Base-by-base conservation (phyloP, 1,140 invertebrate genomes). In the Aphelenchoides fujianensis region DNA sequence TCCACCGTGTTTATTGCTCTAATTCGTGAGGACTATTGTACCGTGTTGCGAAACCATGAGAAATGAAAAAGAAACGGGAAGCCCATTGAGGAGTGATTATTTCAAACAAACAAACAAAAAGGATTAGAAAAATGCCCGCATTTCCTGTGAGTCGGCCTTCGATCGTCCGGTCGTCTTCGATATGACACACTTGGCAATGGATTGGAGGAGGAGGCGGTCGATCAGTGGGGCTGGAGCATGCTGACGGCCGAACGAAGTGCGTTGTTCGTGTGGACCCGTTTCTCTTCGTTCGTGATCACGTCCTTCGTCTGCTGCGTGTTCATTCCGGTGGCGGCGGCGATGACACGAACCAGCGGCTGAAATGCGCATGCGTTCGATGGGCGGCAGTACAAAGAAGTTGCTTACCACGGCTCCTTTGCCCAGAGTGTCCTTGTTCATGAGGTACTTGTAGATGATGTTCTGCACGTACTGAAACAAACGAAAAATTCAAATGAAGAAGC, bases 361-460 rank as follows among this genome's bases (percentile, higher is more conserved):
- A 30, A 66, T 35, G 37, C n/a, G 1, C 2, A 36, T 36, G 23
- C 30, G 12, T 66, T 66, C 1, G 37, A 61, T 1, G n/a, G 1
- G 16, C 34, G 16, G 36, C 31, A 35, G 31, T 53, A 30, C 1
- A 63, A 52, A 61, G n/a, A 1, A 41, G n/a, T n/a, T n/a, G n/a
- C 59, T 61, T 61, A 61, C 59, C 16, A 66, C 32, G 30, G 63
- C 63, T 0, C 63, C 63, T 66, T 66, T 66, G 9, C 63, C 63
- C 16, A 66, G 3, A 27, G 31, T 66, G 53, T 66, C 63, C 53
- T 37, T 66, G 1, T 34, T 32, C 7, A 37, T 66, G 16, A 66
- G 16, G 63, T 66, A 66, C 34, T 66, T 66, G 63, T 36, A 66
- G 0, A 66, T 48, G 36, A 66, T 66, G 31, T 66, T 66, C 7